Evolutionary conservation across 2,797 vertebrate species (phyloP).

Genomic region (Melanotaenia parkinsoni): DNA sequence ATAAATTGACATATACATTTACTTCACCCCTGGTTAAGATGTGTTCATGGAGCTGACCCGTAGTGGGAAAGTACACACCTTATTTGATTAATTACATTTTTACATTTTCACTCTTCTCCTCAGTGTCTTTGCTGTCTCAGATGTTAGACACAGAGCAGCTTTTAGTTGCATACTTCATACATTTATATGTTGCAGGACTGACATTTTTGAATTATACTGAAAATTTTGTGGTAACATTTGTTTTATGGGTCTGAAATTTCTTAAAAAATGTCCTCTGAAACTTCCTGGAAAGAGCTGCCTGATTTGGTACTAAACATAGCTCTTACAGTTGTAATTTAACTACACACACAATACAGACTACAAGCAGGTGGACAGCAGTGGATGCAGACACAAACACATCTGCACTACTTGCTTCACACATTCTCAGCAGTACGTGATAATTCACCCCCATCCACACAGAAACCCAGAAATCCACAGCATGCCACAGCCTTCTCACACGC

Average conservation of each 20-base stretch:
- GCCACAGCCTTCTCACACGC: slow-evolving; percentile 30
- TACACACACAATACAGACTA: slow-evolving; percentile 31
- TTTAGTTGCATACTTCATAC: slow-evolving; percentile 21
- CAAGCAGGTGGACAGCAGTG: slow-evolving; percentile 25
- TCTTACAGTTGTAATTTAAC: not conserved
- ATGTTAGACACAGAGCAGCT: slow-evolving; percentile 7
- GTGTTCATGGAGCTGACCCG: slow-evolving; percentile 20
- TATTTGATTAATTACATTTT: not conserved
- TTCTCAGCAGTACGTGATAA: slow-evolving; percentile 10
- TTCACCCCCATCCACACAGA: slow-evolving; percentile 40
- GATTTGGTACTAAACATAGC: not conserved
- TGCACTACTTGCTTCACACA: slow-evolving; percentile 14
- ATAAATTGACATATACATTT: slow-evolving; percentile 23
- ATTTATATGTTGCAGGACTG: not conserved
- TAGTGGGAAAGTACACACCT: not conserved
- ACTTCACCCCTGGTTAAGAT: slow-evolving; percentile 27
- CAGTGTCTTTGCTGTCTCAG: slow-evolving; percentile 3
- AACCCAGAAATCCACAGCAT: slow-evolving; percentile 20
- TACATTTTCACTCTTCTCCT: slow-evolving; percentile 15
- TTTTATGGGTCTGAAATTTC: not conserved
- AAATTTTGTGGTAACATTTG: not conserved
- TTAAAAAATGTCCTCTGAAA: not conserved
- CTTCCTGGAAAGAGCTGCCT: not conserved
- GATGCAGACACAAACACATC: slow-evolving; percentile 12
- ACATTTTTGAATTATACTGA: not conserved